Base-by-base conservation (phyloP, 2,113 vertebrate genomes). In the Spea bombifrons region DNA sequence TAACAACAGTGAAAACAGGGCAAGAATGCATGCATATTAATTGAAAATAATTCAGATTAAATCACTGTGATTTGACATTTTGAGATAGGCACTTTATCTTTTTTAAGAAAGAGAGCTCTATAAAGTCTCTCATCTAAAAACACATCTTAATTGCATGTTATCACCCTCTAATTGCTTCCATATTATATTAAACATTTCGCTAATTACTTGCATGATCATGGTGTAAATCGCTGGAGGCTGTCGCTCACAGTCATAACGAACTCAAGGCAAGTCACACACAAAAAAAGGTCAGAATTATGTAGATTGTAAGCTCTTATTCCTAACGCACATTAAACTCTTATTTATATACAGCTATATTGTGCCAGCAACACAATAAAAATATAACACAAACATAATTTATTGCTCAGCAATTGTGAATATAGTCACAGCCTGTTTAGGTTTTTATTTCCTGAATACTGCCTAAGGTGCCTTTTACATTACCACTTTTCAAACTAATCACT, bases 31-130 rank as follows among this genome's bases (percentile, higher is more conserved):
- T 96, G 94, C 95, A 99, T 96, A 97, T 98, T 97, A 96, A 98
- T 97, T 96, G 95, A 96, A 98, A 97, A 95, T 96, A 97, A 97
- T 91, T 97, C 94, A 94, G 94, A 97, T 99, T 95, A 96, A 96
- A 94, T 93, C 90, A 92, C 92, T 91, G 90, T 90, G 91, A 92
- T 93, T 92, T 98, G 96, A 98, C 96, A 95, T 97, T 95, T 90
- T 90, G 89, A 96, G 91, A 96, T 92, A 93, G 95, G 92, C 92
- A 96, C 95, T 98, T 96, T 96, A 95, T 99, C 96, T 98, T 96
- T 93, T 70, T 88, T 87, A 92, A 93, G 91, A 91, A 92, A 93
- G 91, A 91, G 92, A 94, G 92, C 94, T 91, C 94, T 92, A 92
- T 92, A 91, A 92, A 93, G 91, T 93, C 92, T 92, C 88, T 93